A percentile compares a stretch with the other conserved stretches of the same genome.
Conservation (phyloP, 2,888 invertebrate genomes). For the Scelioninae gen. 1 region DNA sequence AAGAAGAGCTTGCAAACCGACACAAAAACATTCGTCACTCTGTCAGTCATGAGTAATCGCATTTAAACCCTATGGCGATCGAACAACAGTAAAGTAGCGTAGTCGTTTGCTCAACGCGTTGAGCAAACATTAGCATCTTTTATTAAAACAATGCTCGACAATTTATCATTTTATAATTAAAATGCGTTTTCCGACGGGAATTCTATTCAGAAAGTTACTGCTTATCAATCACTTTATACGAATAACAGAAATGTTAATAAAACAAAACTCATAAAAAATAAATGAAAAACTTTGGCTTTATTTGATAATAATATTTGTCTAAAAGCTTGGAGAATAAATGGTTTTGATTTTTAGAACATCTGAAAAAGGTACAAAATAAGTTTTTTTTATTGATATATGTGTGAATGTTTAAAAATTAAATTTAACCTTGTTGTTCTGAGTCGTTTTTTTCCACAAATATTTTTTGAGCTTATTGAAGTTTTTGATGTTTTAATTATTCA, state of each 20-base stretch:
- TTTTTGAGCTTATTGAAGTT: too few species aligned
- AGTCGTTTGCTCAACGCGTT: too few species aligned
- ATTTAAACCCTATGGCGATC: conserved; percentile 58
- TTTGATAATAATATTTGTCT: too few species aligned
- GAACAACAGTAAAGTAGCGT: conserved; percentile 46
- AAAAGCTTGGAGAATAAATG: too few species aligned
- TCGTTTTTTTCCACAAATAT: too few species aligned
- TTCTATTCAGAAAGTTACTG: conserved; percentile 10
- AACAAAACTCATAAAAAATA: background rate
- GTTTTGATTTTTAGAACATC: too few species aligned
- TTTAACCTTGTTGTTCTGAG: too few species aligned
- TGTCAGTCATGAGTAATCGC: conserved; percentile 62
- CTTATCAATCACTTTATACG: conserved; percentile 15
- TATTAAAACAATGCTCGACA: conserved; percentile 48
- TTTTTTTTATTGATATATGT: too few species aligned
- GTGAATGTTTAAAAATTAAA: too few species aligned
- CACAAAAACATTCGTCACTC: conserved; percentile 63
- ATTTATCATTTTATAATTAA: conserved; percentile 49
- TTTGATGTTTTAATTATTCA: too few species aligned
- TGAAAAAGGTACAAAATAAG: too few species aligned
- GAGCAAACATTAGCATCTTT: conserved; percentile 56
- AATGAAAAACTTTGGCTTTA: background rate
- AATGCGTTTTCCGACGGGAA: conserved; percentile 18
- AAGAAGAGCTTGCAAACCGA: conserved; percentile 50
- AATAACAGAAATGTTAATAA: background rate